Evolutionary conservation across 2,113 vertebrate genomes (phyloP).

Genomic region (Syngnathoides biaculeatus): DNA sequence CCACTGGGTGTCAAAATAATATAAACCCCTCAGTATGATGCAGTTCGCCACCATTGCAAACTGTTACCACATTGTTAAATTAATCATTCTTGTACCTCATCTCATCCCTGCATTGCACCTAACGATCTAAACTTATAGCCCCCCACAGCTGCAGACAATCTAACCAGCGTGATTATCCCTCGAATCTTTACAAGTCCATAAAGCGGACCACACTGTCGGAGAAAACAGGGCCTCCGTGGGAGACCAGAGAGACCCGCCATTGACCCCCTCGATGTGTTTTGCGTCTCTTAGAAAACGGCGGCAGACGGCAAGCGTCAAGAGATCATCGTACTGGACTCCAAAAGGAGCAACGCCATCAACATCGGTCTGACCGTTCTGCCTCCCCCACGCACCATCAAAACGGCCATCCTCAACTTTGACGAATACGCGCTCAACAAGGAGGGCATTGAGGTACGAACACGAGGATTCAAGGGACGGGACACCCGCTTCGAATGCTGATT

Average conservation of each 20-base stretch:
- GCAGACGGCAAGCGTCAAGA: conserved; percentile 92
- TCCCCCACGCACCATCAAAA: conserved; percentile 94
- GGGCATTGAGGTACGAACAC: conserved; percentile 87
- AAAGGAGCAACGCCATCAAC: conserved; percentile 96
- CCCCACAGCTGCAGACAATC: conserved; percentile 23
- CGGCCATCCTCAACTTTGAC: conserved; percentile 95
- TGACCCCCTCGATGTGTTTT: conserved; percentile 24
- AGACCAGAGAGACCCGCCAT: background rate
- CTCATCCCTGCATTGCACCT: background rate
- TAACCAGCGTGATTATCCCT: conserved; percentile 21
- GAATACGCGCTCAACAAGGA: conserved; percentile 98
- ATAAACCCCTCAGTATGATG: background rate
- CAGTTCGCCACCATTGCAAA: background rate
- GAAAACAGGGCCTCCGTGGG: background rate
- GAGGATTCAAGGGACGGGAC: background rate
- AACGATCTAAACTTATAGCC: conserved; percentile 3
- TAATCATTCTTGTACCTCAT: background rate
- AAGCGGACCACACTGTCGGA: conserved; percentile 28
- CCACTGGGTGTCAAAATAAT: background rate
- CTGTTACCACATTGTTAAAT: background rate
- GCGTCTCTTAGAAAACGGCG: conserved; percentile 81
- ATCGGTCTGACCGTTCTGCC: conserved; percentile 94
- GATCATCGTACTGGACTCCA: conserved; percentile 94
- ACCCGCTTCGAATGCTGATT: no score
- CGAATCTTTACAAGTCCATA: conserved; percentile 31